A percentile compares a stretch with the other conserved stretches of the same genome.
Evolutionary conservation across 2,113 vertebrate genomes (phyloP).

Genomic region (Colaptes auratus): DNA sequence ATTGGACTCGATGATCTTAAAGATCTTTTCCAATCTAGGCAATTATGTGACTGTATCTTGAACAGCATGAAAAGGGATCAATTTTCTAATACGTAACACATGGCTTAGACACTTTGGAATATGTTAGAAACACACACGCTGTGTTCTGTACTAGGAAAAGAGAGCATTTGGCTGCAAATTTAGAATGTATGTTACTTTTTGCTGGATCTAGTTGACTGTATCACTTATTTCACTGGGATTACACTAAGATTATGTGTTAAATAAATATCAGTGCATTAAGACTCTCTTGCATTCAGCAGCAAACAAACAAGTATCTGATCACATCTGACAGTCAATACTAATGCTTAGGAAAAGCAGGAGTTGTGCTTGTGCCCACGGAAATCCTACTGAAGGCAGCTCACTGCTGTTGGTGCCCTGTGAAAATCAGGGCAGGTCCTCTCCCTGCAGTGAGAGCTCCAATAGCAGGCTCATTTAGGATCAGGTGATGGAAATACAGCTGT

Average conservation of each 20-base stretch:
- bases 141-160: background rate
- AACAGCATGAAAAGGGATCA: conserved; percentile 11
- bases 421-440: background rate
- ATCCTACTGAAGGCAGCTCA: background rate
- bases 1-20: no score
- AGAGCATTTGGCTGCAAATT: background rate
- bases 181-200: background rate
- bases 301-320: background rate
- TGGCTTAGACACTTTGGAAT: background rate
- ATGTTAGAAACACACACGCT: background rate
- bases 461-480: background rate
- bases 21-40: no score
- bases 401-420: no score
- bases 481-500: background rate
- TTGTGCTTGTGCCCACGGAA: background rate
- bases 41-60: background rate
- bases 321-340: no score
- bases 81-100: conserved; percentile 23
- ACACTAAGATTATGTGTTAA: background rate
- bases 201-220: background rate
- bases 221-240: background rate
- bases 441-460: background rate
- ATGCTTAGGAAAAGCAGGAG: background rate
- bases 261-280: background rate
- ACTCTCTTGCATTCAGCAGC: background rate